phyloP scores from a whole-genome alignment of 2,888 invertebrate genomes.

The Diarsia mendica region DNA sequence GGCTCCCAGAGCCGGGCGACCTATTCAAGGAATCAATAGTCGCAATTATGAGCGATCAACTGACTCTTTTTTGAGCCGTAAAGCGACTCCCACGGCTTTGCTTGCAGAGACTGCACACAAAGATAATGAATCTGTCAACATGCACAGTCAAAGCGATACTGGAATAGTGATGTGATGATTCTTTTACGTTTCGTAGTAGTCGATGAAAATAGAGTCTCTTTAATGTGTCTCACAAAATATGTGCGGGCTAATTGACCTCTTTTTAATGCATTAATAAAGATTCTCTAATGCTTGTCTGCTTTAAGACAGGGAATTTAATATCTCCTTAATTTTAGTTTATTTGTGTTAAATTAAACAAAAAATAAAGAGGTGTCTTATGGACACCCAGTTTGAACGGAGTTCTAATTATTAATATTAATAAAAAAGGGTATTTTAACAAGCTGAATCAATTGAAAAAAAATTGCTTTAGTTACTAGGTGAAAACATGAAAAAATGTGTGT shows the following conservation, averaged over 20 bases:
- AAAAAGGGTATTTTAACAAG: no score
- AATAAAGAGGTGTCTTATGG: no score
- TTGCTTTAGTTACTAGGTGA: no score
- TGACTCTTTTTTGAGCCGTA: slow-evolving; percentile 45
- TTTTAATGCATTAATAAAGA: not conserved
- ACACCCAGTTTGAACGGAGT: no score
- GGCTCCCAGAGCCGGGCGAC: slow-evolving; percentile 31
- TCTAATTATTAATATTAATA: no score
- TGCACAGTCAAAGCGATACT: slow-evolving; percentile 54
- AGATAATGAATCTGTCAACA: slow-evolving; percentile 72
- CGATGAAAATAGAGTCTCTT: slow-evolving; percentile 13
- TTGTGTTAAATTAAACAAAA: not conserved
- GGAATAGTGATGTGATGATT: slow-evolving; percentile 46
- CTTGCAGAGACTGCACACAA: slow-evolving; percentile 60
- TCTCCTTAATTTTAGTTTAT: not conserved
- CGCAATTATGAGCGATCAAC: slow-evolving; percentile 65
- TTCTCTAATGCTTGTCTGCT: not conserved
- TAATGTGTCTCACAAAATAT: not conserved
- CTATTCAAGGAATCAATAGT: slow-evolving; percentile 60
- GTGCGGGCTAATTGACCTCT: not conserved
- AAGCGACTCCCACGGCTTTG: slow-evolving; percentile 41
- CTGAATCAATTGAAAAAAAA: no score
- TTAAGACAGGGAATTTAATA: not conserved
- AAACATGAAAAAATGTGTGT: no score
- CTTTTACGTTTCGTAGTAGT: not conserved